Base-by-base conservation (phyloP, 2,888 invertebrate species). In the Caradrina kadenii region DNA sequence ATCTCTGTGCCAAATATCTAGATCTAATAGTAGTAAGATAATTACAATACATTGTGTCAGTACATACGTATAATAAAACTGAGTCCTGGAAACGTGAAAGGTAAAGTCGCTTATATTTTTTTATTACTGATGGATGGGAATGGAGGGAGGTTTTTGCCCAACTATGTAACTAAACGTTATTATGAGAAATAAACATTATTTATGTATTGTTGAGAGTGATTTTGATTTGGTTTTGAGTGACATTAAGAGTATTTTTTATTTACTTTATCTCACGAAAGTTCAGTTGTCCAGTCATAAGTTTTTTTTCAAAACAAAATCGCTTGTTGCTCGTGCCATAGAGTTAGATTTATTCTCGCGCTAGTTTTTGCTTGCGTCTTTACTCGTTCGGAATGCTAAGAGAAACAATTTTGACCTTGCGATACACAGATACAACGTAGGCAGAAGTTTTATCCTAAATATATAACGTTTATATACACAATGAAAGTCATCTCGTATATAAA, bases 301-400 rank as follows among this genome's bases (percentile, higher is more conserved):
- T 8, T 10, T 45, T 13, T 53, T 56, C 49, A 10, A 1, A 19
- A 17, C 13, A 3, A 15, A 49, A 17, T 56, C 75, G 81, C 83
- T 79, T 75, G 31, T 76, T 58, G 71, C 84, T 87, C 85, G 77
- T 54, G 72, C 84, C 85, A 68, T 61, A 45, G 62, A 54, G 45
- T 68, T 73, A 86, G 83, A 87, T 89, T 90, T 90, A 91, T 91
- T 85, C 86, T 82, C 81, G 75, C 79, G 81, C 88, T 91, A 89
- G 90, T 90, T 90, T 91, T 91, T 91, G 86, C 87, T 90, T 88
- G 85, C 86, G 87, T 88, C 89, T 92, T 89, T 88, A 89, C 88
- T 88, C 86, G 83, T 77, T 86, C 77, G 78, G 89, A 92, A 92
- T 92, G 90, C 87, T 87, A 86, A 90, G 84, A 88, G 86, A 89